Conservation (phyloP, 2,888 invertebrate genomes). For the Monopis laevigella region DNA sequence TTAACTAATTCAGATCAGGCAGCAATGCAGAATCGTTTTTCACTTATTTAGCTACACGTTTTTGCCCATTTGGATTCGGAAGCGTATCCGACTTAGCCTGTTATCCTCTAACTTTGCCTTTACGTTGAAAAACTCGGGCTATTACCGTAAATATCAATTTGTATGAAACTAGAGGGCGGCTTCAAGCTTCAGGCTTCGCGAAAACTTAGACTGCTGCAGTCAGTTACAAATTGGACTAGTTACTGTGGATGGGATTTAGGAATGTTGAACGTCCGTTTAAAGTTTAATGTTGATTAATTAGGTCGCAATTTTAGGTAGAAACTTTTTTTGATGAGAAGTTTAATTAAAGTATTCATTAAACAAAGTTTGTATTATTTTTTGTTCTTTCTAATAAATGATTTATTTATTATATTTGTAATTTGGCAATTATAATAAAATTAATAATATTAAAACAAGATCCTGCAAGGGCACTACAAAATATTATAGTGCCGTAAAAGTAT, state of each 20-base stretch:
- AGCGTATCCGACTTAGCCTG: slow-evolving; percentile 51
- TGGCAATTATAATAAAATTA: too few species aligned
- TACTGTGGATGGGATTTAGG: slow-evolving; percentile 42
- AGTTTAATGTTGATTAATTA: slow-evolving; percentile 6
- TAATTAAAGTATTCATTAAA: too few species aligned
- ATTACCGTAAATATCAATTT: slow-evolving; percentile 68
- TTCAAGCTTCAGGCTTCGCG: slow-evolving; percentile 32
- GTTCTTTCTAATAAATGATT: too few species aligned
- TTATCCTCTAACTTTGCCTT: slow-evolving; percentile 55
- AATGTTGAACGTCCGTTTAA: slow-evolving; percentile 21
- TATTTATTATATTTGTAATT: too few species aligned
- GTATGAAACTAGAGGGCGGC: slow-evolving; percentile 61
- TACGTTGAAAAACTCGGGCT: slow-evolving; percentile 58
- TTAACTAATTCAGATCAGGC: too few species aligned
- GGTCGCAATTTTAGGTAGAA: too few species aligned
- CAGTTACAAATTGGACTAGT: slow-evolving; percentile 54
- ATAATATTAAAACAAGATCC: too few species aligned
- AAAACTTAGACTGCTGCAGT: slow-evolving; percentile 40
- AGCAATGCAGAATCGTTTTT: slow-evolving; percentile 38
- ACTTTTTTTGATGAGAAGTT: too few species aligned
- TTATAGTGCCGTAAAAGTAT: too few species aligned
- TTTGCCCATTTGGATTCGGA: slow-evolving; percentile 53
- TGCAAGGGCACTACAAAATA: too few species aligned
- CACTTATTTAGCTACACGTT: slow-evolving; percentile 46
- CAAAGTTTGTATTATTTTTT: too few species aligned